Base-by-base conservation (phyloP, 2,888 invertebrate genomes). In the Schrankia costaestrigalis region DNA sequence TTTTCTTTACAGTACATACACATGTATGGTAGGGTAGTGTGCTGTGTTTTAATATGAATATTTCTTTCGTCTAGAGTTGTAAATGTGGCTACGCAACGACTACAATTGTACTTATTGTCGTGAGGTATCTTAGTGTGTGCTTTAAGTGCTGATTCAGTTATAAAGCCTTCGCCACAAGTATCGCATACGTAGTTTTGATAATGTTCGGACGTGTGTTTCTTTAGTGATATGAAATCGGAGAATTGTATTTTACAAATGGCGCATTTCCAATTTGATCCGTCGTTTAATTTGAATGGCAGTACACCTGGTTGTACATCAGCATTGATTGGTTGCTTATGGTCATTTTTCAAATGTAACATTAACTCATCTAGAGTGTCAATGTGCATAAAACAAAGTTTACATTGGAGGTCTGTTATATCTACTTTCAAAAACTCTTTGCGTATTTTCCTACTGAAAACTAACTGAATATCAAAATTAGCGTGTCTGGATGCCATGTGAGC, bases 151-250 rank as follows among this genome's bases (percentile, higher is more conserved):
- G 78, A 75, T 45, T 84, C 83, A 0, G 87, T 87, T 1, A 86
- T 83, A 25, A 86, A 86, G 1, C 87, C 87, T 30, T 85, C 84
- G 0, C 87, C 87, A 22, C 87, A 87, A 0, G 86, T 84, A 10
- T 85, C 84, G 35, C 87, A 87, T 0, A 87, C 87, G 44, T 78
- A 86, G 37, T 86, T 87, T 46, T 85, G 84, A 34, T 66, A 87
- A 41, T 87, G 87, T 39, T 82, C 83, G 0, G 79, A 57, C 0
- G 86, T 87, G 40, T 87, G 87, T 14, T 82, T 82, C 40, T 80
- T 82, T 9, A 87, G 32, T 0, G 79, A 77, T 35, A 78, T 64
- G 36, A 87, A 87, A 33, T 84, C 84, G 0, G 80, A 63, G 34
- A 87, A 87, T 26, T 80, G 77, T 11, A 79, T 72, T 5, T 71